Evolutionary conservation across 2,113 vertebrate genomes (phyloP).

Genomic region (Dissostichus mawsoni): DNA sequence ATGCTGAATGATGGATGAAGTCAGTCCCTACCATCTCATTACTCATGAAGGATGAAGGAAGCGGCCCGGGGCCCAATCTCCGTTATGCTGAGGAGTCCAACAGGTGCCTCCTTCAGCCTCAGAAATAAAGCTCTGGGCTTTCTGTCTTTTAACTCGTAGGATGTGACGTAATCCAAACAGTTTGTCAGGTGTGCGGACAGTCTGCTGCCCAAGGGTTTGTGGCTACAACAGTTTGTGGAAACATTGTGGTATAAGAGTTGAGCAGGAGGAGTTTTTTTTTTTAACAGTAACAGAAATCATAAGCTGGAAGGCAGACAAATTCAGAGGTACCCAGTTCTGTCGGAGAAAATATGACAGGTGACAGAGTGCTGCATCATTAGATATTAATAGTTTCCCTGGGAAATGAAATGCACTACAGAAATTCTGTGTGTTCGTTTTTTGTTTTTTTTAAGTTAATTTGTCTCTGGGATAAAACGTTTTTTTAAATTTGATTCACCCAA

Average conservation of each 20-base stretch:
- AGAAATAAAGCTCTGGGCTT: background rate
- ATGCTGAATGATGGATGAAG: slow-evolving; percentile 32
- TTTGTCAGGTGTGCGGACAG: too few species aligned
- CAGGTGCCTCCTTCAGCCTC: background rate
- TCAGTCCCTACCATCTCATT: slow-evolving; percentile 14
- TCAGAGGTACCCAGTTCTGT: too few species aligned
- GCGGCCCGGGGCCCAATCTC: slow-evolving; percentile 4
- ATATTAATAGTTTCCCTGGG: background rate
- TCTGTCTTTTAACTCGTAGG: background rate
- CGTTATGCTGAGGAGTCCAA: background rate
- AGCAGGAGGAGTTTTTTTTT: too few species aligned
- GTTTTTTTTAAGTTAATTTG: background rate
- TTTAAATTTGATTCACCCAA: background rate
- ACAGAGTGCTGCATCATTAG: background rate
- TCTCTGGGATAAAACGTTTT: background rate
- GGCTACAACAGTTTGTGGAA: too few species aligned
- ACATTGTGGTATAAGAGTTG: too few species aligned
- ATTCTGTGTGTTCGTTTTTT: background rate
- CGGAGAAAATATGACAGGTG: background rate
- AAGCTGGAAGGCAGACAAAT: too few species aligned
- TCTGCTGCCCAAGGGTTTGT: too few species aligned
- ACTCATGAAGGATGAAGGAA: slow-evolving; percentile 27
- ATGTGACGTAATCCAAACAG: background rate
- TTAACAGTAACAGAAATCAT: too few species aligned
- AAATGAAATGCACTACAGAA: background rate